These are phyloP conservation scores for Apostichopus leukothele DNA, from an alignment of 53 echinoderm and acorn worm genomes.

Conservation along the genomic window DNA sequence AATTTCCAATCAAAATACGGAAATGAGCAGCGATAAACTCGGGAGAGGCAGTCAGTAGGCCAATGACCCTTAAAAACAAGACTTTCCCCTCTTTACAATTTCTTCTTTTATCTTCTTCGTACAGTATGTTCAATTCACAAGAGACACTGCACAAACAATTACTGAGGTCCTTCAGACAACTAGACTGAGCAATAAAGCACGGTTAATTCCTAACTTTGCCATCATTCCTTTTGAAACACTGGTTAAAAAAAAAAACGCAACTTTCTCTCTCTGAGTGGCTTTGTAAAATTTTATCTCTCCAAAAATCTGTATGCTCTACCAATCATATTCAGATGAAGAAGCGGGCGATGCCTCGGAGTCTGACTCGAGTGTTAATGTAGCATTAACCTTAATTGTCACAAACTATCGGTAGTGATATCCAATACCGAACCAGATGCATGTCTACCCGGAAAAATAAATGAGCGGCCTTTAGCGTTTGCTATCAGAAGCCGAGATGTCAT, in stretches of 20 bases:
- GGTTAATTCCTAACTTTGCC: not conserved
- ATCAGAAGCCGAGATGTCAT: not conserved
- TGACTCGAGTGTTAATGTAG: constrained; percentile 22
- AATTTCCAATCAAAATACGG: not conserved
- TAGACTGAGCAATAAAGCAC: not conserved
- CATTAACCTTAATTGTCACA: constrained; percentile 37
- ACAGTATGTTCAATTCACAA: not conserved
- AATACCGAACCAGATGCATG: not conserved
- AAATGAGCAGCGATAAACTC: not conserved
- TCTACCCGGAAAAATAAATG: not conserved
- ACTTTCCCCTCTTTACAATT: not conserved
- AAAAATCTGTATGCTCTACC: not conserved
- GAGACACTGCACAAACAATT: constrained; percentile 1
- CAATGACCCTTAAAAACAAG: not conserved
- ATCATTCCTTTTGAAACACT: not conserved
- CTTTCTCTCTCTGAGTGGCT: not conserved
- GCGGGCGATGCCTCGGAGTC: not conserved
- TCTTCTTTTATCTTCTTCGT: not conserved
- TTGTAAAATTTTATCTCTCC: not conserved
- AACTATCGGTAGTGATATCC: constrained; percentile 22
- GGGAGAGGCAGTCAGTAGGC: not conserved
- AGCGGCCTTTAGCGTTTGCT: not conserved
- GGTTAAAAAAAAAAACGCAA: not conserved
- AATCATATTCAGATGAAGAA: not conserved
- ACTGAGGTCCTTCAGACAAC: constrained; percentile 5